phyloP scores from a whole-genome alignment of 2,888 invertebrate genomes.

The Cataglyphis livida region DNA sequence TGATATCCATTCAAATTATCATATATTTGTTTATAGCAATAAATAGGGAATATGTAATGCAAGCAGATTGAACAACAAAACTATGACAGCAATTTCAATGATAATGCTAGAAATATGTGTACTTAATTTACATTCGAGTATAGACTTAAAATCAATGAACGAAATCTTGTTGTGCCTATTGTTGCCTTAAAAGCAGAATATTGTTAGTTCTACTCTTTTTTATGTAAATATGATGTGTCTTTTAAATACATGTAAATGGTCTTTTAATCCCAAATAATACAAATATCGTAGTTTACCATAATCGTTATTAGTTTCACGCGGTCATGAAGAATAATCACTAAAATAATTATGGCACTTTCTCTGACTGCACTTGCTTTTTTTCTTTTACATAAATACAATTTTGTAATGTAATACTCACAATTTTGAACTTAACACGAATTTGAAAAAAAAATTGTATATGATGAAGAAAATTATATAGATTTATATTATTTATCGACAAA shows the following conservation, averaged over 20 bases:
- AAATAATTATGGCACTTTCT: neutral
- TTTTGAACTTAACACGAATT: neutral
- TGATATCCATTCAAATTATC: constrained; percentile 25
- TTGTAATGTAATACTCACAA: neutral
- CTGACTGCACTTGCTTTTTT: neutral
- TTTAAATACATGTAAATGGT: constrained; percentile 40
- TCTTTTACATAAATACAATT: neutral
- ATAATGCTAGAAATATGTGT: neutral
- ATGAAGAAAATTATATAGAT: constrained; percentile 20
- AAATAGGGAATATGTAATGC: constrained; percentile 68
- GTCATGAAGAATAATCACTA: neutral
- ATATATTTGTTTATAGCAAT: constrained; percentile 74
- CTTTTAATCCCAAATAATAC: neutral
- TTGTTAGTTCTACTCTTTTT: constrained; percentile 11
- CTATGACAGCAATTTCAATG: constrained; percentile 39
- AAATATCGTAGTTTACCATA: constrained; percentile 13
- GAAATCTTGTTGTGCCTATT: constrained; percentile 5
- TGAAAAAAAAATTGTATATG: neutral
- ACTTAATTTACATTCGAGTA: constrained; percentile 15
- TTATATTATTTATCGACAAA: constrained; percentile 47
- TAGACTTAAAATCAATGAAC: constrained; percentile 1
- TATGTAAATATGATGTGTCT: constrained; percentile 15
- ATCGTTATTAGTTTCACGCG: neutral
- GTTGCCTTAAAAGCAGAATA: constrained; percentile 18
- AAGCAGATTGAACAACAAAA: constrained; percentile 71